A percentile compares a stretch with the other conserved stretches of the same genome.
These are phyloP conservation scores for Cylindroiulus punctatus DNA, from an alignment of 2,888 invertebrate species.

Conservation along the genomic window DNA sequence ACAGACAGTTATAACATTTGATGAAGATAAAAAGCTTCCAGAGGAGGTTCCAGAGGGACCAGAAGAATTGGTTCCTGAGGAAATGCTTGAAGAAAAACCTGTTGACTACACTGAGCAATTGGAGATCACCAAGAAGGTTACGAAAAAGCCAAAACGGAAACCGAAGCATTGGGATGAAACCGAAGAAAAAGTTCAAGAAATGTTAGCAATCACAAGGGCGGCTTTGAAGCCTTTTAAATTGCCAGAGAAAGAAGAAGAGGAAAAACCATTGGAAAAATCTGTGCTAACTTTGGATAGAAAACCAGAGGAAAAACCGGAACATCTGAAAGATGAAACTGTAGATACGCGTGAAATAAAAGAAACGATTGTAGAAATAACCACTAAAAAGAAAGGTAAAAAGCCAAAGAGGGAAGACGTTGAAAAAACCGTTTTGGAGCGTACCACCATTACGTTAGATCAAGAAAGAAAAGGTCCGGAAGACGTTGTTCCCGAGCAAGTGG, in stretches of 20 bases:
- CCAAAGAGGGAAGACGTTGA: slow-evolving; percentile 51
- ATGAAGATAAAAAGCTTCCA: slow-evolving; percentile 10
- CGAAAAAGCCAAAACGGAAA: slow-evolving; percentile 44
- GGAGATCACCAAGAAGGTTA: slow-evolving; percentile 53
- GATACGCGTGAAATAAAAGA: not conserved
- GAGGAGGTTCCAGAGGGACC: not conserved
- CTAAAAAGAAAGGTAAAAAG: slow-evolving; percentile 27
- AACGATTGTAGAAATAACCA: not conserved
- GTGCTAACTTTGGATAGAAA: not conserved
- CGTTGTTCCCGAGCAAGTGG: slow-evolving; percentile 25
- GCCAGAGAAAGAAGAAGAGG: slow-evolving; percentile 55
- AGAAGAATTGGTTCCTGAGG: slow-evolving; percentile 39
- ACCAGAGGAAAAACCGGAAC: slow-evolving; percentile 39
- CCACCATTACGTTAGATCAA: slow-evolving; percentile 46
- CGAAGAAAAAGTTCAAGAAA: slow-evolving; percentile 51
- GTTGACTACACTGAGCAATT: not conserved
- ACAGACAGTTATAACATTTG: not conserved
- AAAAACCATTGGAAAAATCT: slow-evolving; percentile 21
- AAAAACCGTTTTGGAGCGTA: slow-evolving; percentile 48
- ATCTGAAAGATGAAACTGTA: not conserved
- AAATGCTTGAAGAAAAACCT: slow-evolving; percentile 53
- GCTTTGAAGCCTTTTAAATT: slow-evolving; percentile 13
- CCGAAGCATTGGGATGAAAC: slow-evolving; percentile 53
- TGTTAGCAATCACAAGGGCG: slow-evolving; percentile 19
- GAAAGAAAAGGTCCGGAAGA: slow-evolving; percentile 49